Percentiles rank a stretch among this genome's conserved stretches.
Conservation (phyloP, 2,888 invertebrate genomes). For the Thyatira batis region DNA sequence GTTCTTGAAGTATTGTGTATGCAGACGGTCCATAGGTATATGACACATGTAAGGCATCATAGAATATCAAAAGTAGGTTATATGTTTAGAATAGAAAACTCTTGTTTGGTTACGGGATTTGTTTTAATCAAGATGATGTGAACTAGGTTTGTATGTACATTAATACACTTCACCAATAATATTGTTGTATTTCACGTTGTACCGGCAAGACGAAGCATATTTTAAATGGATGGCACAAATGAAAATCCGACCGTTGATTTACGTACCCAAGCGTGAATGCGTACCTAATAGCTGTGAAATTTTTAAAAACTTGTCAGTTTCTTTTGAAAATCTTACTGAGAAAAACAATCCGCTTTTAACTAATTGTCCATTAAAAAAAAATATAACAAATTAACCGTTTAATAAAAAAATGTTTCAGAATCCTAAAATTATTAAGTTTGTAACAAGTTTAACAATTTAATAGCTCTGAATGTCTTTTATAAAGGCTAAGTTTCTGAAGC, state of each 20-base stretch:
- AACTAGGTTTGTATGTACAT: too few relatives aligned
- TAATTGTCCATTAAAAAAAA: neutral
- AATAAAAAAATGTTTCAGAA: too few relatives aligned
- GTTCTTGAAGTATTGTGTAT: constrained; percentile 54
- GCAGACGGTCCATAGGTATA: constrained; percentile 29
- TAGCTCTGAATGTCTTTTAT: too few relatives aligned
- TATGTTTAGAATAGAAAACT: too few relatives aligned
- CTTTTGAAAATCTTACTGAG: neutral
- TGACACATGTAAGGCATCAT: constrained; percentile 5
- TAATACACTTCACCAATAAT: too few relatives aligned
- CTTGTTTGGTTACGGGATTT: too few relatives aligned
- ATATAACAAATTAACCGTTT: too few relatives aligned
- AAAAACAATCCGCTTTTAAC: neutral
- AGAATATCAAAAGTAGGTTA: neutral
- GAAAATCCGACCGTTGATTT: neutral
- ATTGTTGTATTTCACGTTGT: neutral
- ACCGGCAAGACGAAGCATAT: neutral
- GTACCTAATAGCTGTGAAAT: neutral
- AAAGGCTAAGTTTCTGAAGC: too few relatives aligned
- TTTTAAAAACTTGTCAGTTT: neutral
- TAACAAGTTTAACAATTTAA: too few relatives aligned
- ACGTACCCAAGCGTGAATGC: neutral
- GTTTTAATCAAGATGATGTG: too few relatives aligned
- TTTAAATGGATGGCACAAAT: neutral
- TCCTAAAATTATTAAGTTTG: too few relatives aligned